phyloP scores from a whole-genome alignment of 2,113 vertebrate species.

The Percina caprodes region DNA sequence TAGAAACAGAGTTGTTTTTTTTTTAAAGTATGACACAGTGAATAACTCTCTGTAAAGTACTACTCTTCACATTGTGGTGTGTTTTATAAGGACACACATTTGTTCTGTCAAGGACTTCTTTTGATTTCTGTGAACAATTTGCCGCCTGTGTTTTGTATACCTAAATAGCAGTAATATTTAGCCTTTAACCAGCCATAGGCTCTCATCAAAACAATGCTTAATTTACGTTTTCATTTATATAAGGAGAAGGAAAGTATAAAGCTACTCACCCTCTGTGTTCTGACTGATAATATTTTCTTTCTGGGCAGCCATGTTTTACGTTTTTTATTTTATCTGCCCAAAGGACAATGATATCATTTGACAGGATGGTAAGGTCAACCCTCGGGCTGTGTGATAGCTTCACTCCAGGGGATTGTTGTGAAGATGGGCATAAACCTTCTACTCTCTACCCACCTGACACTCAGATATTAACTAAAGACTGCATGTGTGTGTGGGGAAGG shows the following conservation, averaged over 20 bases:
- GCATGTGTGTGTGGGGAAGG: not conserved
- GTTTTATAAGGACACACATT: not conserved
- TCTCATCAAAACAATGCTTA: rapidly evolving
- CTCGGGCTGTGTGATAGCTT: slow-evolving; percentile 56
- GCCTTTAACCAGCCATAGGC: not conserved
- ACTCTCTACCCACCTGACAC: slow-evolving; percentile 30
- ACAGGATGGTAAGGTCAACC: slow-evolving; percentile 75
- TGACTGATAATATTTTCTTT: not conserved
- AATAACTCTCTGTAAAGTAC: not conserved
- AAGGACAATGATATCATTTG: slow-evolving; percentile 65
- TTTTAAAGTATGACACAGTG: no score
- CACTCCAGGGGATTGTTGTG: slow-evolving; percentile 55
- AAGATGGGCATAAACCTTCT: slow-evolving; percentile 34
- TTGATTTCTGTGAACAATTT: not conserved
- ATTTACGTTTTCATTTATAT: not conserved
- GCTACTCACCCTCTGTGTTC: not conserved
- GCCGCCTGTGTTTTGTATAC: no score
- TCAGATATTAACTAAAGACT: slow-evolving; percentile 21
- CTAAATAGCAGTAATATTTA: no score
- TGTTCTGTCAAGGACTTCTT: not conserved
- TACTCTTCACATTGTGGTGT: not conserved
- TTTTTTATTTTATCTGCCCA: slow-evolving; percentile 22
- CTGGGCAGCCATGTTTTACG: not conserved
- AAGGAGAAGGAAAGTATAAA: not conserved
- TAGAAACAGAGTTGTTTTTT: no score